Conservation (phyloP, 1,140 invertebrate species). For the Phortica variegata region DNA sequence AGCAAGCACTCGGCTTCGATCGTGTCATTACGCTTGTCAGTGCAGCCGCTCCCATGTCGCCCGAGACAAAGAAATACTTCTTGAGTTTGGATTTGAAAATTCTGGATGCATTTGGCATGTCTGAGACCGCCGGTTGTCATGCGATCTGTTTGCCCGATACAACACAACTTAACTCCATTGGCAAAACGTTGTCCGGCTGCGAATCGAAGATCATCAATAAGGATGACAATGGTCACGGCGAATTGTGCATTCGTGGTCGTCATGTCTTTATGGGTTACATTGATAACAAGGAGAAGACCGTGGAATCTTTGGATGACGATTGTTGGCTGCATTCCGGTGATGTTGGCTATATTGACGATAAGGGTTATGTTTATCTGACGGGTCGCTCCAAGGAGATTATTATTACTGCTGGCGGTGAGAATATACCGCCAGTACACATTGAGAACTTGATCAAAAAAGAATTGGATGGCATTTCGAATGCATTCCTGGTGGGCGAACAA, state of each 20-base stretch:
- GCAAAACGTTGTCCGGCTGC: constrained; percentile 66
- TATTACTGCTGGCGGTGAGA: constrained; percentile 93
- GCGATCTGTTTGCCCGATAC: constrained; percentile 60
- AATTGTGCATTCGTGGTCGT: constrained; percentile 77
- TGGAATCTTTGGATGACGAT: constrained; percentile 64
- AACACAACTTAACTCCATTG: constrained; percentile 69
- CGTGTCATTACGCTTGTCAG: constrained; percentile 68
- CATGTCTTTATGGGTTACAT: constrained; percentile 92
- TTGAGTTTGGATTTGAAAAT: constrained; percentile 81
- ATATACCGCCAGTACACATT: constrained; percentile 83
- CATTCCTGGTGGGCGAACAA: constrained; percentile 83
- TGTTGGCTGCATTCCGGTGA: constrained; percentile 86
- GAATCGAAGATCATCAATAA: constrained; percentile 71
- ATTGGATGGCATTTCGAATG: constrained; percentile 77
- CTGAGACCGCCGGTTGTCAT: constrained; percentile 78
- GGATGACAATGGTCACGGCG: constrained; percentile 76
- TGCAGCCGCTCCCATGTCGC: constrained; percentile 82
- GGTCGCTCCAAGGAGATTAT: constrained; percentile 85
- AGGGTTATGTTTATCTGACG: constrained; percentile 80
- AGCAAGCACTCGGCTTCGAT: constrained; percentile 74
- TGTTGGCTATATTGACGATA: constrained; percentile 73
- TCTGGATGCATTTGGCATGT: constrained; percentile 83
- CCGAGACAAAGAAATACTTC: constrained; percentile 86
- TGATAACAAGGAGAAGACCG: constrained; percentile 74
- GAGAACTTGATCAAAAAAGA: constrained; percentile 80